A percentile compares a stretch with the other conserved stretches of the same genome.
Evolutionary conservation across 2,797 vertebrate genomes (phyloP).

Genomic region (Syngnathus rostellatus): DNA sequence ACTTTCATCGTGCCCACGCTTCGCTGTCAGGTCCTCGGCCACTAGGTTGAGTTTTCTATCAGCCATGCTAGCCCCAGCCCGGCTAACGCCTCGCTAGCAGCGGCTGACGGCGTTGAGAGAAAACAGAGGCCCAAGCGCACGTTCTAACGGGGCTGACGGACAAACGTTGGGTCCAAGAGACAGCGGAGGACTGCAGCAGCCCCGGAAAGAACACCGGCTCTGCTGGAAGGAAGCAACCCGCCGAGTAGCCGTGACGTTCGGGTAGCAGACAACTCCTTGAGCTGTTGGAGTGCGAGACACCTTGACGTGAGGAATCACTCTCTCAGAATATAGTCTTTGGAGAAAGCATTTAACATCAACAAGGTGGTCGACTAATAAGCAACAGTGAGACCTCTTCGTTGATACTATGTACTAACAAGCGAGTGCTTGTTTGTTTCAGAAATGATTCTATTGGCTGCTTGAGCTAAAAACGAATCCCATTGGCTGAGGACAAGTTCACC

Average conservation of each 20-base stretch:
- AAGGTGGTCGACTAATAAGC: not conserved
- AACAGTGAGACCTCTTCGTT: not conserved
- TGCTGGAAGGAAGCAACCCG: not conserved
- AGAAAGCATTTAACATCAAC: too few species aligned
- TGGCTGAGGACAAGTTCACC: too few species aligned
- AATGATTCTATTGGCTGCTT: too few species aligned
- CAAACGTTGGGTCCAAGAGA: not conserved
- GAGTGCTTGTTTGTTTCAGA: too few species aligned
- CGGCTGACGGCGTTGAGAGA: not conserved
- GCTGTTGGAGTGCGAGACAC: not conserved
- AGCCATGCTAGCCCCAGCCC: slow-evolving; percentile 45
- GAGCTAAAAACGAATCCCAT: too few species aligned
- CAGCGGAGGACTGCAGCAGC: not conserved
- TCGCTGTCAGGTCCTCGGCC: slow-evolving; percentile 35
- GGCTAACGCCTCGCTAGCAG: slow-evolving; percentile 19
- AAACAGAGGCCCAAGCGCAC: not conserved
- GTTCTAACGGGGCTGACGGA: not conserved
- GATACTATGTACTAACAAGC: not conserved
- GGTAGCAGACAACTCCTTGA: not conserved
- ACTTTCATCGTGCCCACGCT: slow-evolving; percentile 58
- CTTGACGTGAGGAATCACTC: not conserved
- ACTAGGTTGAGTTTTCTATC: slow-evolving; percentile 28
- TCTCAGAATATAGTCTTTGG: not conserved
- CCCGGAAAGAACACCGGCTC: not conserved
- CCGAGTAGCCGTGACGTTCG: too few species aligned